Conservation (phyloP, 2,797 vertebrate genomes). For the Micropoecilia bifurca region DNA sequence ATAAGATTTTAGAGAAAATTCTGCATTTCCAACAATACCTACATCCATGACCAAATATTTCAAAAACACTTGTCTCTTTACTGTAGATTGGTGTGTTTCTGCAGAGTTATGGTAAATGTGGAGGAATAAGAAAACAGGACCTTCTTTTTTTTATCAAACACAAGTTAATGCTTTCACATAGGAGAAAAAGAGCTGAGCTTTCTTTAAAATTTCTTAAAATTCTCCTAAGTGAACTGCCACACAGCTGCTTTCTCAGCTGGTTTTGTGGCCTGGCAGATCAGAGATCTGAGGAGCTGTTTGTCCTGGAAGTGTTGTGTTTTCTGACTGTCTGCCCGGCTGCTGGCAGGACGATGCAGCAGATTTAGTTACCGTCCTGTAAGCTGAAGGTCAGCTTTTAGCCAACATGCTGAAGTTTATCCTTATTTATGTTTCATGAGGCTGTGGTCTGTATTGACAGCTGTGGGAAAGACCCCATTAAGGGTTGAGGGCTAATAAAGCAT, state of each 20-base stretch:
- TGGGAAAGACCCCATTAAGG: constrained; percentile 7
- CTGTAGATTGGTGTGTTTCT: neutral
- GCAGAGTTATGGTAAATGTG: neutral
- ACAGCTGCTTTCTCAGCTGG: constrained; percentile 1
- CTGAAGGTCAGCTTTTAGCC: constrained; percentile 59
- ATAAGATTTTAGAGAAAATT: neutral
- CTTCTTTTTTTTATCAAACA: neutral
- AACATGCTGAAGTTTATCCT: constrained; percentile 22
- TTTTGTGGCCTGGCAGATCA: constrained; percentile 11
- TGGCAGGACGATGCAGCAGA: constrained; percentile 40
- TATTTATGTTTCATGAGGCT: constrained; percentile 6
- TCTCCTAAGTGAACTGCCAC: neutral
- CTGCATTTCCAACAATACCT: neutral
- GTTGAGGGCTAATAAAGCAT: neutral
- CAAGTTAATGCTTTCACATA: neutral
- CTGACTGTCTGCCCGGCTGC: constrained; percentile 36
- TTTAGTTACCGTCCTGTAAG: constrained; percentile 48
- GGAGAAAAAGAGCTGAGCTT: neutral
- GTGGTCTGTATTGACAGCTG: constrained; percentile 15
- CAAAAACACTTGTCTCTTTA: neutral
- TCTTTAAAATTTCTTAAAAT: constrained; percentile 3
- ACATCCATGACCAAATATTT: neutral
- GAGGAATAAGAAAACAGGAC: neutral
- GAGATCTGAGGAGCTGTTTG: constrained; percentile 45
- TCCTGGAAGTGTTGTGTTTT: constrained; percentile 45